Base-by-base conservation (phyloP, 2,888 invertebrate species). In the Plemyria rubiginata region DNA sequence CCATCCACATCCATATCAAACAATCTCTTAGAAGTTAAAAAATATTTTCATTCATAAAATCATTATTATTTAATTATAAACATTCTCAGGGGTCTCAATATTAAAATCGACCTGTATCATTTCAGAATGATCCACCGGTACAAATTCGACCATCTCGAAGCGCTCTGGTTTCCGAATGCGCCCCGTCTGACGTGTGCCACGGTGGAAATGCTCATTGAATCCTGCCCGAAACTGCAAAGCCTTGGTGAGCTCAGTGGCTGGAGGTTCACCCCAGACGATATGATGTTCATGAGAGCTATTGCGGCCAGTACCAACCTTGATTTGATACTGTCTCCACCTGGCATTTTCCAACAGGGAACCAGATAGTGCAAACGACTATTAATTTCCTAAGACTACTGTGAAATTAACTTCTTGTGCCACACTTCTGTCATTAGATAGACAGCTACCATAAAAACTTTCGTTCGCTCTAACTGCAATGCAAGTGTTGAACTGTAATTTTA, bases 151-250 rank as follows among this genome's bases (percentile, higher is more conserved):
- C 84, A 93, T 64, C 85, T 96, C 46, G 95, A 96, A 86, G 94
- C 95, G 62, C 87, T 96, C 60, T 95, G 95, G 95, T 95, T 96
- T 70, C 95, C 95, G 1, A 93, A 94, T 75, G 96, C 96, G 0
- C 94, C 94, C 8, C 94, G 94, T 53, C 85, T 96, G 32, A 95
- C 95, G 0, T 81, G 91, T 4, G 93, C 93, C 56, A 94, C 95
- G 0, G 94, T 96, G 49, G 95, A 96, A 78, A 81, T 95, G 11
- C 84, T 96, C 49, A 95, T 95, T 94, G 95, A 95, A 57, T 92
- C 93, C 70, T 95, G 95, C 72, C 95, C 95, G 0, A 95, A 94
- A 70, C 85, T 96, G 48, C 94, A 87, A 73, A 94, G 94, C 66
- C 86, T 96, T 11, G 96, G 96, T 0, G 94, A 95, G 78, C 81